Percentiles rank a stretch among this genome's conserved stretches.
phyloP scores from a whole-genome alignment of 2,113 vertebrate genomes.

The Fukomys damarensis region DNA sequence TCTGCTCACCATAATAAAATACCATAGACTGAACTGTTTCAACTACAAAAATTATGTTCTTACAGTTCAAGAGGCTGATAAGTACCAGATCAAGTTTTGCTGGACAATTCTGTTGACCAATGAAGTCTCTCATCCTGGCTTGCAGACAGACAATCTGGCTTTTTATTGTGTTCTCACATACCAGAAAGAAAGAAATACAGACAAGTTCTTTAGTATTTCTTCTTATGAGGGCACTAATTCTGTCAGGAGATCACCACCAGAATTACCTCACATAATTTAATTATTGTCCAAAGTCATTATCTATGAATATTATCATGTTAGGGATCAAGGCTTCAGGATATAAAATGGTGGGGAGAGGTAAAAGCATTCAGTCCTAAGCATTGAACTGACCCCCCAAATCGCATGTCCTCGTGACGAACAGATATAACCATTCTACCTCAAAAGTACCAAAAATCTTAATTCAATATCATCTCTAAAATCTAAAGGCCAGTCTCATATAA shows the following conservation, averaged over 20 bases:
- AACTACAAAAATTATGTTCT: neutral
- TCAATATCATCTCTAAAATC: slow-evolving; percentile 7
- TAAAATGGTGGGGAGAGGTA: neutral
- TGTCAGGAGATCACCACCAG: neutral
- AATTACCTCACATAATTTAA: neutral
- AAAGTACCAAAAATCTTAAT: neutral
- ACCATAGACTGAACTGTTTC: neutral
- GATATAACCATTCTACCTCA: neutral
- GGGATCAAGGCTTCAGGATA: neutral
- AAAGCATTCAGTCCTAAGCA: neutral
- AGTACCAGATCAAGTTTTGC: neutral
- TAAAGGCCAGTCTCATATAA: neutral
- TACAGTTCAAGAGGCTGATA: neutral
- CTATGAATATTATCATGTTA: neutral
- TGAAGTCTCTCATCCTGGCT: neutral
- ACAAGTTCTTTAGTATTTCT: neutral
- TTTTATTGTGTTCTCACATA: neutral
- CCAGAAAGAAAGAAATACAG: neutral
- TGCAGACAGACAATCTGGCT: neutral
- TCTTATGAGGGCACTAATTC: neutral
- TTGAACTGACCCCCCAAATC: neutral
- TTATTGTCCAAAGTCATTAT: neutral
- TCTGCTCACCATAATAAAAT: neutral
- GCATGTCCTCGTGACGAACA: neutral
- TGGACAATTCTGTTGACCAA: neutral